Percentiles rank a stretch among this genome's conserved stretches.
Evolutionary conservation across 2,888 invertebrate species (phyloP).

Genomic region (Baccha elongata): DNA sequence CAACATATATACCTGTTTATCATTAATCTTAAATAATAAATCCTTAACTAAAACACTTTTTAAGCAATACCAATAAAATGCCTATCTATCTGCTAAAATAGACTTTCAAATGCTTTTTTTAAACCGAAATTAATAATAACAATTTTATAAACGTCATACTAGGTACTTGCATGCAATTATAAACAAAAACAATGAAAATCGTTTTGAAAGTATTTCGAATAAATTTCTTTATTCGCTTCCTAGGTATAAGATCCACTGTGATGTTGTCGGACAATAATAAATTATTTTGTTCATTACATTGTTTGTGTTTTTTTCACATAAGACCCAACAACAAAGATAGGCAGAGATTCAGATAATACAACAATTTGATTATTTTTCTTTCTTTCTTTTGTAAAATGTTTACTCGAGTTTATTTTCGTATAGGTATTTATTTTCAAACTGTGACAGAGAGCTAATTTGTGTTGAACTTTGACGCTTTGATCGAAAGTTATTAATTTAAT

Average conservation of each 20-base stretch:
- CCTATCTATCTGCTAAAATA: too few species aligned
- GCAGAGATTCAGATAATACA: slow-evolving; percentile 33
- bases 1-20: too few species aligned
- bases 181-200: neutral
- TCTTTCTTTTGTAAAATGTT: slow-evolving; percentile 34
- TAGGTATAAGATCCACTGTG: neutral
- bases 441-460: slow-evolving; percentile 43
- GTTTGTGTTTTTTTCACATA: slow-evolving; percentile 28
- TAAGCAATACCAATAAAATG: too few species aligned
- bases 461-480: slow-evolving; percentile 51
- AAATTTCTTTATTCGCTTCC: neutral
- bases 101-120: too few species aligned
- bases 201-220: neutral
- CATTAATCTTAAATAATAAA: too few species aligned
- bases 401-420: slow-evolving; percentile 54
- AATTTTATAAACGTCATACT: too few species aligned
- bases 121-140: too few species aligned
- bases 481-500: slow-evolving; percentile 22
- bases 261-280: slow-evolving; percentile 19
- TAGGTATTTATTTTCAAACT: slow-evolving; percentile 36
- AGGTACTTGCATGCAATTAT: too few species aligned
- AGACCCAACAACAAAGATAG: slow-evolving; percentile 29
- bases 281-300: slow-evolving; percentile 33
- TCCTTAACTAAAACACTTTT: too few species aligned
- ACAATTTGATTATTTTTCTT: slow-evolving; percentile 44